Base-by-base conservation (phyloP, 2,888 invertebrate species). In the Polymixis flavicincta region DNA sequence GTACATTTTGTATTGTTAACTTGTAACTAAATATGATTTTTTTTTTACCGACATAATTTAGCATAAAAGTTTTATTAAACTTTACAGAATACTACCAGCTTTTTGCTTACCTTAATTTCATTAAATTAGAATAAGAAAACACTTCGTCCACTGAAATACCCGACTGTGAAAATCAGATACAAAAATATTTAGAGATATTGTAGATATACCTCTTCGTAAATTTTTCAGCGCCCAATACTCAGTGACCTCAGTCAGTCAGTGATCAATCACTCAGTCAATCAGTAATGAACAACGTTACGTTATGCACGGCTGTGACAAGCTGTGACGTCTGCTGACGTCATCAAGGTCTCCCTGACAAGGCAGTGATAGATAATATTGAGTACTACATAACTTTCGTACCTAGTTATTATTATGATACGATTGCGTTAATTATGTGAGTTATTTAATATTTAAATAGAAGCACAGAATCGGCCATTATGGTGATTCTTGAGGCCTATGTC, bases 241-340 rank as follows among this genome's bases (percentile, higher is more conserved):
- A 22, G 9, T 32, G 63, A 50, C 63, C 80, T 71, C 22, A 80
- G 60, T 48, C 48, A 69, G 52, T 69, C 69, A 60, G n/a, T 63
- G 32, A 79, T 76, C 55, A 79, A 79, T 76, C 80, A 71, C 19
- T 55, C 42, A 22, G 48, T 79, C 63, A 63, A 57, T 79, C 76
- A 76, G 19, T 55, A 42, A 32, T 71, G 48, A 52, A 28, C 19
- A 67, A 11, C 63, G 72, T 63, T 55, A 63, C 71, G 55, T 63
- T 76, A 57, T 79, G 80, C 45, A 71, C 55, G 28, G 63, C 42
- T 76, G 72, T 72, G 80, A 79, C 72, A 55, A 4, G 22, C 17
- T 37, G 28, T 74, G 78, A 71, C 74, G 78, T 60, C 28, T 8
- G 17, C 28, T 66, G 69, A 74, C 82, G 79, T 74, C 74, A 82